Evolutionary conservation across 1,140 invertebrate genomes (phyloP).

Genomic region (Lordiphosa mommai): DNA sequence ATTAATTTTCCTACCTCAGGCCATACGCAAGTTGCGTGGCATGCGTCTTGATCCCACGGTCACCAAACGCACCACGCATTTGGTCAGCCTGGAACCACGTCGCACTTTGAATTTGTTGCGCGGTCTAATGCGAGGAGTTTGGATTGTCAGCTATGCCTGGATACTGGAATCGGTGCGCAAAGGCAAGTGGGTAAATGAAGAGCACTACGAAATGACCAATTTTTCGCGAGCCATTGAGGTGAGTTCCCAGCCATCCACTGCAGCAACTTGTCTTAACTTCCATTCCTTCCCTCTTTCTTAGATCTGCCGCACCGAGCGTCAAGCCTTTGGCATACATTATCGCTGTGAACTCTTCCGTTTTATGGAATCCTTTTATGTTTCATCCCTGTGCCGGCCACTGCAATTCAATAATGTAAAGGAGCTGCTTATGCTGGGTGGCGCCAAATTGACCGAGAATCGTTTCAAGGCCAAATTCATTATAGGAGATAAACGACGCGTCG

Average conservation of each 20-base stretch:
- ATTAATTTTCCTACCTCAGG: conserved; percentile 51
- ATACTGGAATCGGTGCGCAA: conserved; percentile 79
- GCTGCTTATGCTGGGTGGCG: conserved; percentile 80
- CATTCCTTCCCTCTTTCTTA: conserved; percentile 16
- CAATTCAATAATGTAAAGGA: conserved; percentile 80
- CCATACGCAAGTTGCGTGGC: conserved; percentile 80
- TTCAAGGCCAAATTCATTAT: conserved; percentile 80
- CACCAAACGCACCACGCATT: conserved; percentile 81
- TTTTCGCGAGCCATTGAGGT: conserved; percentile 81
- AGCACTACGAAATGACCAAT: conserved; percentile 80
- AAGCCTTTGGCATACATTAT: conserved; percentile 80
- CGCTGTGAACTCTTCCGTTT: conserved; percentile 80
- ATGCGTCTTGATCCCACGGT: conserved; percentile 81
- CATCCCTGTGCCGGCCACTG: conserved; percentile 56
- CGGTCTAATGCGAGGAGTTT: conserved; percentile 81
- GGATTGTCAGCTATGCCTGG: conserved; percentile 82
- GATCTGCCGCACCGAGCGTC: conserved; percentile 80
- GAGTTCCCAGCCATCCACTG: conserved; percentile 6
- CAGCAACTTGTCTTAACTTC: conserved; percentile 1
- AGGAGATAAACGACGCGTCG: conserved; percentile 67
- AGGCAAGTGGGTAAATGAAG: conserved; percentile 81
- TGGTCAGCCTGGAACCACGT: conserved; percentile 80
- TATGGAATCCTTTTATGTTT: conserved; percentile 80
- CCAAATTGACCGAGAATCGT: conserved; percentile 69
- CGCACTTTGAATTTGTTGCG: conserved; percentile 82